Evolutionary conservation across 2,113 vertebrate species (phyloP), one percentile per base, ranked within the genome.

Genomic region (Leiothrix lutea): DNA sequence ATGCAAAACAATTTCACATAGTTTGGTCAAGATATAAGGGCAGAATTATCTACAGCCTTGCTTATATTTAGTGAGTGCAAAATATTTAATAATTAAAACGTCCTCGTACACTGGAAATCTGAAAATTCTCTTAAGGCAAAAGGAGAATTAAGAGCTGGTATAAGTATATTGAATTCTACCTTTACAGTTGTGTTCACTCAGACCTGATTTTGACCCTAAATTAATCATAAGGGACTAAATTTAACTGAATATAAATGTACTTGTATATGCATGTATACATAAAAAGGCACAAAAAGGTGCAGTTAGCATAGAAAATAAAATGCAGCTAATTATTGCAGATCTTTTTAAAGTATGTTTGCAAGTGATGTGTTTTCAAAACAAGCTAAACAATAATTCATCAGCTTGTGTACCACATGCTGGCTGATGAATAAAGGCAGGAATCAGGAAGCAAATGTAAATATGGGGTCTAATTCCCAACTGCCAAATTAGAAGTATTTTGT

Each of bases 381-480:
- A 95, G 70, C 86, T 95, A 96, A 97, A 95, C 89, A 94, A 61
- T 83, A 92, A 93, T 87, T 97, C 87, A 87, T 77, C 87, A 62
- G 26, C 92, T 74, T 29, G 84, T 65, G 84, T 93, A 92, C 85
- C 84, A 82, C 88, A 92, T 94, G 90, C 92, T 97, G 94, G 70
- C 65, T 96, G 94, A 97, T 96, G 94, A 96, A 97, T 96, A 97
- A 95, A 96, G 96, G 92, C 96, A 96, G 81, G 90, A 97, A 95
- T 96, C 90, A 65, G 92, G 88, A 88, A 90, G 33, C 58, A 96
- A 88, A 94, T 65, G 83, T 94, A 90, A 83, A 69, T 26, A 94
- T n/a, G 85, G 95, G 86, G 48, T 90, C 86, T 96, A 80, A 92
- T 92, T 97, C 92, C 88, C 80, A 92, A 92, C 82, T 72, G 95